Conservation (phyloP, 1,140 invertebrate species). For the Araneus ventricosus region DNA sequence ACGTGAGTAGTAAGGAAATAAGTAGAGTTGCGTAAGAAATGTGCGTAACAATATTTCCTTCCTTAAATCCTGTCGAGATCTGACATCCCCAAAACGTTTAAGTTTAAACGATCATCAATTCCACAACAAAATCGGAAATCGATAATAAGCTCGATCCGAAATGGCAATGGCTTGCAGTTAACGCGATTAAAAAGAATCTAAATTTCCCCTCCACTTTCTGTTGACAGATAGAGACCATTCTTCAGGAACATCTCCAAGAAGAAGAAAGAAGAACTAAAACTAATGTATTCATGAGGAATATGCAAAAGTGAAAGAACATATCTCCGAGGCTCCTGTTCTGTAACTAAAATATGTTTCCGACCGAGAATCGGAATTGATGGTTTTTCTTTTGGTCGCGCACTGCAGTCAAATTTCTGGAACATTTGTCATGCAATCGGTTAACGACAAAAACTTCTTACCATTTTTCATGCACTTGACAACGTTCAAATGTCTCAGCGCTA, state of each 20-base stretch:
- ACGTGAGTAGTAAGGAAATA: too few relatives aligned
- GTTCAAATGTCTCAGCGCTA: constrained; percentile 15
- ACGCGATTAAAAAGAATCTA: background rate
- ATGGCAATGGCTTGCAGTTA: background rate
- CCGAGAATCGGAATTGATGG: constrained; percentile 22
- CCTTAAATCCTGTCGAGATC: too few relatives aligned
- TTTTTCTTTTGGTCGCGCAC: constrained; percentile 23
- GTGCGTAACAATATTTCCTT: too few relatives aligned
- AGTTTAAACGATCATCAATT: background rate
- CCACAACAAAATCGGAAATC: background rate
- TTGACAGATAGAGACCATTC: constrained; percentile 10
- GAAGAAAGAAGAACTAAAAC: background rate
- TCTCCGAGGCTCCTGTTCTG: background rate
- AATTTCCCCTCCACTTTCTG: background rate
- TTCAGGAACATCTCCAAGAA: constrained; percentile 7
- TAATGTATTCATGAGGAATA: constrained; percentile 43
- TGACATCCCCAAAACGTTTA: too few relatives aligned
- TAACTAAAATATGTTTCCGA: constrained; percentile 28
- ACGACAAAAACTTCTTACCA: constrained; percentile 39
- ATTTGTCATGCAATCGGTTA: constrained; percentile 52
- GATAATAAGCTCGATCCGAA: background rate
- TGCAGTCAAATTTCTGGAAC: constrained; percentile 29
- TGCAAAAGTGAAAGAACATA: constrained; percentile 48
- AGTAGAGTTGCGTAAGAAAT: too few relatives aligned
- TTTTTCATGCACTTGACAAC: constrained; percentile 31